A percentile compares a stretch with the other conserved stretches of the same genome.
These are phyloP conservation scores for Chaunax sp. DNA, from an alignment of 2,797 vertebrate species.

Conservation along the genomic window DNA sequence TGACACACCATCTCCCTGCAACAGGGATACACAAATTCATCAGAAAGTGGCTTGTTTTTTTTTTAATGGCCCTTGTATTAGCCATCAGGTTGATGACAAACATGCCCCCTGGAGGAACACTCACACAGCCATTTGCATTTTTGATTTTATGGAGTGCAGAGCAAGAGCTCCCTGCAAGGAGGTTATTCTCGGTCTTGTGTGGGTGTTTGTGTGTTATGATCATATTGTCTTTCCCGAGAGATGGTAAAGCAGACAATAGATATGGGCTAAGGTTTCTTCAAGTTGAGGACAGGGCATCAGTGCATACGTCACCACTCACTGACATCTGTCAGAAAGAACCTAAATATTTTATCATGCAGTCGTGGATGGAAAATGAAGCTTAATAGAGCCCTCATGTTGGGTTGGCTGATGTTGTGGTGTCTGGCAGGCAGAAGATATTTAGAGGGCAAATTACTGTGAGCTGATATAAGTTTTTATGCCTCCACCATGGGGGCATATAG, in stretches of 20 bases:
- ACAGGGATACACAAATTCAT: constrained; percentile 49
- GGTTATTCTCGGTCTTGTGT: constrained; percentile 42
- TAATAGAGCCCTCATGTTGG: constrained; percentile 23
- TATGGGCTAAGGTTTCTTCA: constrained; percentile 32
- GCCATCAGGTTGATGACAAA: constrained; percentile 44
- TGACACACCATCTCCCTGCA: constrained; percentile 33
- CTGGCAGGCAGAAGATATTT: constrained; percentile 18
- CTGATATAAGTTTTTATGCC: not conserved
- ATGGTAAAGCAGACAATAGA: constrained; percentile 47
- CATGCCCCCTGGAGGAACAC: constrained; percentile 34
- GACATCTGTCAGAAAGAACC: constrained; percentile 26
- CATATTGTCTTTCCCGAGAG: constrained; percentile 60
- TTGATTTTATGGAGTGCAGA: constrained; percentile 58
- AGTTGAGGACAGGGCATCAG: constrained; percentile 38
- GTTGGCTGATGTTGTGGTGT: constrained; percentile 14
- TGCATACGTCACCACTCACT: constrained; percentile 25
- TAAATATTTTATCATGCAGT: constrained; percentile 47
- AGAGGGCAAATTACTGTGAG: constrained; percentile 3
- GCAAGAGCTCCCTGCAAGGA: constrained; percentile 36
- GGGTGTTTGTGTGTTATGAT: constrained; percentile 41
- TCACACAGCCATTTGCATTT: constrained; percentile 63
- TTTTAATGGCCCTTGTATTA: constrained; percentile 27
- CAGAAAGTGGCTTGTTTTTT: constrained; percentile 57
- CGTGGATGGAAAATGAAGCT: constrained; percentile 41
- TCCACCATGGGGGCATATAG: no score